Evolutionary conservation across 2,888 invertebrate genomes (phyloP), one percentile per base, ranked within the genome.

Genomic region (Monochamus alternatus): DNA sequence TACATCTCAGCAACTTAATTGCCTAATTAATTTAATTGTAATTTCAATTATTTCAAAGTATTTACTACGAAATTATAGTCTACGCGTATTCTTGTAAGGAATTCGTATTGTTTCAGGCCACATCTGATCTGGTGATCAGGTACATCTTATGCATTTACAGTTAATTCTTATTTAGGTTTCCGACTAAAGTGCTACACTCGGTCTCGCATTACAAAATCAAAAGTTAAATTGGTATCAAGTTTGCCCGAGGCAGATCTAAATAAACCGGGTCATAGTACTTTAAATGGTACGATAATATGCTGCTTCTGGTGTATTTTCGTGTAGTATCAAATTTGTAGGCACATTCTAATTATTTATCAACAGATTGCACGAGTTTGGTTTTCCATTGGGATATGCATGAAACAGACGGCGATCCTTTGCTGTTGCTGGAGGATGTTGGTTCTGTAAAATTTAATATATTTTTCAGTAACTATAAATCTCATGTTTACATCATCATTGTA

Each of bases 221-320:
- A 22, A 51, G 47, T 65, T 43, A 22, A 64, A 66, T 51, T 31
- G 32, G 31, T 51, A 32, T 51, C 30, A 66, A 10, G 12, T 31
- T 31, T 30, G 65, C 52, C 31, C 51, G 5, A 12, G 65, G 65
- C 31, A 31, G 52, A 5, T 38, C 32, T 12, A 32, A 67, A 67
- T 55, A 55, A 67, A 67, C 51, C 14, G 14, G 67, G 67, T 67
- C 67, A 67, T 52, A 10, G 52, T 55, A 38, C 51, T 55, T 67
- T 55, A 55, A 67, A n/a, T 14, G 31, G 67, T 55, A 38, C 38
- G 38, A 38, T 38, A 38, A 38, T 5, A 38, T 2, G 38, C 38
- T 2, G 38, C 2, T 38, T 38, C 38, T 38, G 7, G 38, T 7
- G 38, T 38, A 38, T 38, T 38, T 38, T 38, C 0, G 38, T 38